These are phyloP conservation scores for Corbicula japonica DNA, from an alignment of 2,888 invertebrate genomes.

Conservation along the genomic window DNA sequence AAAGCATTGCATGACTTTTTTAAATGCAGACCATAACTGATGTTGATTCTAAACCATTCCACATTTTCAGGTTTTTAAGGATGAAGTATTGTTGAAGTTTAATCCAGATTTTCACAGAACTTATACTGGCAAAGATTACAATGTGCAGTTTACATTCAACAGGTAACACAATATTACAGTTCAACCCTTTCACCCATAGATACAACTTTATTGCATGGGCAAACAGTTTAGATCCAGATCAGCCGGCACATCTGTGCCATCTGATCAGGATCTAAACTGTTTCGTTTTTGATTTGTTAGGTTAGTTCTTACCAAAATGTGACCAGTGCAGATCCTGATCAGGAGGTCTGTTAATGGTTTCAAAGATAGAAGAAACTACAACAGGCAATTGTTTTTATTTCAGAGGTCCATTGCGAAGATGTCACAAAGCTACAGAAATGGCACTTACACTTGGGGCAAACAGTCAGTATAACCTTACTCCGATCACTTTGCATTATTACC, in stretches of 20 bases:
- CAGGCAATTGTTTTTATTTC: slow-evolving; percentile 1
- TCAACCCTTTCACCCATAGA: too few species aligned
- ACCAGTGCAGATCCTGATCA: too few species aligned
- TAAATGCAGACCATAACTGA: too few species aligned
- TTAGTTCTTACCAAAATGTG: too few species aligned
- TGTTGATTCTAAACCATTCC: too few species aligned
- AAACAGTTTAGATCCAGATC: too few species aligned
- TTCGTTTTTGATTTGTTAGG: not conserved
- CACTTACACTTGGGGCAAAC: slow-evolving; percentile 74
- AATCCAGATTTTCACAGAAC: slow-evolving; percentile 91
- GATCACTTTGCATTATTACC: too few species aligned
- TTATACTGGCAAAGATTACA: slow-evolving; percentile 92
- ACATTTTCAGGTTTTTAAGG: slow-evolving; percentile 88
- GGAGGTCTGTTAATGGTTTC: too few species aligned
- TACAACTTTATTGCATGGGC: too few species aligned
- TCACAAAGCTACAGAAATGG: slow-evolving; percentile 90
- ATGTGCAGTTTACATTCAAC: slow-evolving; percentile 91
- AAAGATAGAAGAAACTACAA: not conserved
- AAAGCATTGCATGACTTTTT: too few species aligned
- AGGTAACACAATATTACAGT: too few species aligned
- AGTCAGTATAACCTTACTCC: slow-evolving; percentile 77
- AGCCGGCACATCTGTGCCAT: not conserved
- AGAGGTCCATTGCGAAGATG: slow-evolving; percentile 89
- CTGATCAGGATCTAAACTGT: not conserved
- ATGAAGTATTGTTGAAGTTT: slow-evolving; percentile 93